Conservation (phyloP, 1,140 invertebrate genomes). For the Drosophila parvula region DNA sequence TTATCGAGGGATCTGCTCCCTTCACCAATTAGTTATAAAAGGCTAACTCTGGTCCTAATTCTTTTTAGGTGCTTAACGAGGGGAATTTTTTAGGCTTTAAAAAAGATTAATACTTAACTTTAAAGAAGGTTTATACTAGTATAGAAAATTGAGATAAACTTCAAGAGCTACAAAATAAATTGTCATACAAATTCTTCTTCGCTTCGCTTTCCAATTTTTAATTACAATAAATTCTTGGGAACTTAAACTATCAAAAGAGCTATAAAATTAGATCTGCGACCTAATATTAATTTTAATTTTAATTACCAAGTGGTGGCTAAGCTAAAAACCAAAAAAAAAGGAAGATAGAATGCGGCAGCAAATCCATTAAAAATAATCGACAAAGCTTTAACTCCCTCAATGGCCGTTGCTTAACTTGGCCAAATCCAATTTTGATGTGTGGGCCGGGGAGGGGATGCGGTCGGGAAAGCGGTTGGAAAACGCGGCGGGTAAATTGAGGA, state of each 20-base stretch:
- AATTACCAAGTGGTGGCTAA: conserved; percentile 52
- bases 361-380: conserved; percentile 72
- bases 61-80: background rate
- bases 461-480: conserved; percentile 6
- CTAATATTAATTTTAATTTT: conserved; percentile 79
- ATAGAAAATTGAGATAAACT: no score
- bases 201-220: background rate
- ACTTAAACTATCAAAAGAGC: conserved; percentile 44
- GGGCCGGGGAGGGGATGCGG: conserved; percentile 1
- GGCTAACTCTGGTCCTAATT: conserved; percentile 18
- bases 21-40: conserved; percentile 33
- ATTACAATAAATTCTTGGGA: background rate
- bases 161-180: background rate
- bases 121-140: background rate
- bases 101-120: no score
- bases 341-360: conserved; percentile 21
- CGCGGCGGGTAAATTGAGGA: conserved; percentile 26
- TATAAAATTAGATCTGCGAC: conserved; percentile 62
- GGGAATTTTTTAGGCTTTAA: no score
- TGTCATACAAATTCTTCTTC: background rate
- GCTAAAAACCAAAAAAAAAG: background rate
- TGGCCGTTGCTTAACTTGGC: conserved; percentile 64
- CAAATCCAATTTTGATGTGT: conserved; percentile 76
- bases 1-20: conserved; percentile 24
- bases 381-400: conserved; percentile 52